Conservation (phyloP, 2,888 invertebrate species). For the Eupithecia centaureata region DNA sequence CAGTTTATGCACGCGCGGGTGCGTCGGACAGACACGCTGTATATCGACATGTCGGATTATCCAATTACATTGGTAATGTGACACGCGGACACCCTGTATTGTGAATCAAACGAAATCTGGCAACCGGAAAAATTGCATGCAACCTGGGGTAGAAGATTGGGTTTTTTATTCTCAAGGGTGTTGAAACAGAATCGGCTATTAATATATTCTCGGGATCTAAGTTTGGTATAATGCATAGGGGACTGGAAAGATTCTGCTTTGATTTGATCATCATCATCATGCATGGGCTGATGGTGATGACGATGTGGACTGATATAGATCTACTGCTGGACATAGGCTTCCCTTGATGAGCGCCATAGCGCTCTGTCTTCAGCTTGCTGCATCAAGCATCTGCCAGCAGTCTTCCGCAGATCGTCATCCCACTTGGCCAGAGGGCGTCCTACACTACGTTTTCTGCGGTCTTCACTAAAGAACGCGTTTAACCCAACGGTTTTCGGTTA, state of each 20-base stretch:
- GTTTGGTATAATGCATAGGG: background rate
- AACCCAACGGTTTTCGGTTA: no score
- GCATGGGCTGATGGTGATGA: no score
- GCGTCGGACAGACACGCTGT: slow-evolving; percentile 27
- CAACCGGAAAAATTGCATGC: slow-evolving; percentile 41
- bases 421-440: no score
- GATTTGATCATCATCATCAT: no score
- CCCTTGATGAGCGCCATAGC: no score
- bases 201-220: slow-evolving; percentile 4
- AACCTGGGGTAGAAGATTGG: slow-evolving; percentile 22
- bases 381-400: no score
- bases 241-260: background rate
- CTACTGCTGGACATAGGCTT: no score
- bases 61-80: slow-evolving; percentile 38
- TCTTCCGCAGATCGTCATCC: no score
- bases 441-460: no score
- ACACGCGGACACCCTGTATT: slow-evolving; percentile 36
- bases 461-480: no score
- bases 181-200: slow-evolving; percentile 3
- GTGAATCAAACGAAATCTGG: slow-evolving; percentile 36
- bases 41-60: slow-evolving; percentile 35
- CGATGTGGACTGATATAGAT: no score
- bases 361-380: no score
- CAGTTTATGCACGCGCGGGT: slow-evolving; percentile 17
- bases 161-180: slow-evolving; percentile 33